Evolutionary conservation across 2,113 vertebrate species (phyloP), one percentile per base, ranked within the genome.

Genomic region (Oryzias celebensis): DNA sequence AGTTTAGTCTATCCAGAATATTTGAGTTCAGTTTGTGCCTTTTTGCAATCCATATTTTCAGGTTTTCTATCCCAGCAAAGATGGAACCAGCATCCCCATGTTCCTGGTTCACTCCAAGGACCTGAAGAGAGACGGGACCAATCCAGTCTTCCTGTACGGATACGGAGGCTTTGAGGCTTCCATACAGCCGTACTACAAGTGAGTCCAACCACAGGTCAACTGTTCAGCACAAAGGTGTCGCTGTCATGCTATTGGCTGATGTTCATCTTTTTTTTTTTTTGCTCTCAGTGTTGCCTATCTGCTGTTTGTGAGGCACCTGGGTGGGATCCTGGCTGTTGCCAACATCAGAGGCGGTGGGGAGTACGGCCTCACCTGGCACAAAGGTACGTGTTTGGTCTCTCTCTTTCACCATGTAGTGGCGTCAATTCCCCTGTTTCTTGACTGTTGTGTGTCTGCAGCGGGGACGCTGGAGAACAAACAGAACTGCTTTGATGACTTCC

Each of bases 301-400:
- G 77, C 73, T 92, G 23, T 92, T 68, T 20, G 87, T 92, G 54
- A 80, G 88, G 67, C 92, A 92, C 83, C 83, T 93, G 26, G 90
- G 91, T 0, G 92, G 92, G 4, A 76, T 93, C 68, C 80, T 92
- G 72, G 91, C 91, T 0, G 90, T 93, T 51, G 91, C 91, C 42
- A 93, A 93, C 80, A 91, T 93, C 82, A 68, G 91, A 68, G 92
- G 91, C 0, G 92, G 91, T 2, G 91, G 92, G 61, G 92, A 93
- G 53, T 92, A 92, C 2, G 91, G 92, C 17, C 89, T 91, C 58
- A 91, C 85, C 31, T 93, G 92, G 91, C 84, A 93, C 80, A 91
- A 92, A 90, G 91, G 92, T 92, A 48, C 22, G 0, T 28, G 47
- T 3, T 7, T 48, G n/a, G 4, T 47, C 16, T n/a, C 2, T 2